These are phyloP conservation scores for Nineta flava DNA, from an alignment of 2,888 invertebrate species.

Conservation along the genomic window DNA sequence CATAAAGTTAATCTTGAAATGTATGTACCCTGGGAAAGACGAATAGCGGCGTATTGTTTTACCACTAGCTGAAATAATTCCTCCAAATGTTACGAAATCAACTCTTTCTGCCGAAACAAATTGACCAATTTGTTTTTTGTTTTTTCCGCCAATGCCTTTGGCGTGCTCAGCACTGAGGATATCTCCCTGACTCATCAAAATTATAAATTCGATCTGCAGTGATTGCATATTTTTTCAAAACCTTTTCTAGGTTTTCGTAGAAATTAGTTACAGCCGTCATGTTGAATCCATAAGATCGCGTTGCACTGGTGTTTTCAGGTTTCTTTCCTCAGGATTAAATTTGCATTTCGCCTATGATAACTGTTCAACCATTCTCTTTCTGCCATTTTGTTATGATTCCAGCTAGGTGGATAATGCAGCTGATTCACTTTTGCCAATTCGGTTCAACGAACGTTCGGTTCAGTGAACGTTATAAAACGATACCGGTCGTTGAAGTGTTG, in stretches of 20 bases:
- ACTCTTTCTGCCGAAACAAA: conserved; percentile 22
- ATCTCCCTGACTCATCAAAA: conserved; percentile 13
- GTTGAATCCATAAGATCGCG: background rate
- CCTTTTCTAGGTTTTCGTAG: conserved; percentile 8
- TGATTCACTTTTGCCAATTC: too few relatives aligned
- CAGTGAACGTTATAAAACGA: too few relatives aligned
- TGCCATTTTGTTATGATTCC: background rate
- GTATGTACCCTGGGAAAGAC: conserved; percentile 14
- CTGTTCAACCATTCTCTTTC: background rate
- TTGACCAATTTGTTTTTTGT: conserved; percentile 19
- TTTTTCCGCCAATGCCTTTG: conserved; percentile 14
- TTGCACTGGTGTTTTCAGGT: background rate
- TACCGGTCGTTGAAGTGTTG: too few relatives aligned
- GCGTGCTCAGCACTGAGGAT: conserved; percentile 12
- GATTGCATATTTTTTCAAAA: conserved; percentile 8
- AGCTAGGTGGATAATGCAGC: too few relatives aligned
- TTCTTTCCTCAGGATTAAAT: background rate
- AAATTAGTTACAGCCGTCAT: conserved; percentile 13
- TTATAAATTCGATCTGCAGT: conserved; percentile 13
- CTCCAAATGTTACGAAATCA: conserved; percentile 20
- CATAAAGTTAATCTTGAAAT: conserved; percentile 14
- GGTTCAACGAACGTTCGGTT: too few relatives aligned
- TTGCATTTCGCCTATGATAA: background rate
- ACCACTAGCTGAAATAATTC: conserved; percentile 11
- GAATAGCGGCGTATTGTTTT: background rate